Percentiles rank a stretch among this genome's conserved stretches.
phyloP scores from a whole-genome alignment of 2,113 vertebrate genomes.

The Mungos mungo region DNA sequence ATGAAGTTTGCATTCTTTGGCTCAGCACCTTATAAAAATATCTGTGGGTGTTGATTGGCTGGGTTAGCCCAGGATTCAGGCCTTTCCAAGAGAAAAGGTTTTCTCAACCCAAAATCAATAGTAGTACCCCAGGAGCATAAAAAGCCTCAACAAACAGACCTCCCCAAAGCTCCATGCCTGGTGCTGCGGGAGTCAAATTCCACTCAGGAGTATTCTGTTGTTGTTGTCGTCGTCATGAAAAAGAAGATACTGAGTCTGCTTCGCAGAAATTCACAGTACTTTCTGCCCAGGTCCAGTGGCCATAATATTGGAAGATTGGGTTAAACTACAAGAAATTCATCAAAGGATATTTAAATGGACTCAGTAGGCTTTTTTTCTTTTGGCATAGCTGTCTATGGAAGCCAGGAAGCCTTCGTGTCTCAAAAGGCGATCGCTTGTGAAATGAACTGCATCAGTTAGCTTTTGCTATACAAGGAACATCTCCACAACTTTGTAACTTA shows the following conservation, averaged over 20 bases:
- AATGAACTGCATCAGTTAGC: not conserved
- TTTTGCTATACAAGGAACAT: not conserved
- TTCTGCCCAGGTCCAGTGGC: not conserved
- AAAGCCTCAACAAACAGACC: slow-evolving; percentile 3
- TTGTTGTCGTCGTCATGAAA: slow-evolving; percentile 8
- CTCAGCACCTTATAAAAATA: not conserved
- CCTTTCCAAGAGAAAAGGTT: slow-evolving; percentile 10
- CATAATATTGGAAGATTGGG: not conserved
- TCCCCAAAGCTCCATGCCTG: slow-evolving; percentile 23
- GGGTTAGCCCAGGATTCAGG: not conserved
- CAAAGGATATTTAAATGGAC: slow-evolving; percentile 29
- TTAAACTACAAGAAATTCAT: not conserved
- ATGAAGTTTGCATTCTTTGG: not conserved
- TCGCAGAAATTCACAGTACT: not conserved
- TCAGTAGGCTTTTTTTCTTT: not conserved
- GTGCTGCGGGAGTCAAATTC: not conserved
- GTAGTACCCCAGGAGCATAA: not conserved
- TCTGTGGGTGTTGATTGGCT: not conserved
- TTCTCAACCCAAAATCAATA: not conserved
- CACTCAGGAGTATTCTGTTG: slow-evolving; percentile 26
- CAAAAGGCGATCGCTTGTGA: not conserved
- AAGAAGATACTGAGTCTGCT: slow-evolving; percentile 1
- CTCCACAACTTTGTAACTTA: not conserved
- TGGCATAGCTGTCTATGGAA: not conserved
- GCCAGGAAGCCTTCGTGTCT: not conserved